Percentiles rank a stretch among this genome's conserved stretches.
These are phyloP conservation scores for Tholera decimalis DNA, from an alignment of 2,888 invertebrate genomes.

Conservation along the genomic window DNA sequence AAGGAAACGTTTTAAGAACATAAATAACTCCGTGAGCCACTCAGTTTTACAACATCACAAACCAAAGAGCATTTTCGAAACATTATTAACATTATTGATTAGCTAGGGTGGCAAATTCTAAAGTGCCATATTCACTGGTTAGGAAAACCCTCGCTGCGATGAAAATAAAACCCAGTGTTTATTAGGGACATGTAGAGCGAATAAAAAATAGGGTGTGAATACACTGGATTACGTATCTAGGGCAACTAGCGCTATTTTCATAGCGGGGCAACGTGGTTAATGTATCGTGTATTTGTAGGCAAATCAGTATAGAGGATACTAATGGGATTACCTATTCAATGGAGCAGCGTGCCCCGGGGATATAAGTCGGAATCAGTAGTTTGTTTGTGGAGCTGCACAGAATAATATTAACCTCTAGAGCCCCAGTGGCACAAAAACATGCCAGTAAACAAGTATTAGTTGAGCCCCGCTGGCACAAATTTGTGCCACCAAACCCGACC, in stretches of 20 bases:
- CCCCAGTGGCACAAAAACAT: too few relatives aligned
- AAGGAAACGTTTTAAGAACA: not conserved
- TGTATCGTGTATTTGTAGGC: conserved; percentile 35
- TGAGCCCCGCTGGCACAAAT: too few relatives aligned
- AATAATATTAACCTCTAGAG: conserved; percentile 37
- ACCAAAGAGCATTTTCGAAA: conserved; percentile 16
- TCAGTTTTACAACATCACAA: conserved; percentile 7
- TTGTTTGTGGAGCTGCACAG: conserved; percentile 36
- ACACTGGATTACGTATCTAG: conserved; percentile 40
- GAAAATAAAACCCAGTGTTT: conserved; percentile 50
- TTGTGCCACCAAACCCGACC: too few relatives aligned
- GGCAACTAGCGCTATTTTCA: conserved; percentile 44
- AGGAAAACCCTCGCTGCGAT: conserved; percentile 33
- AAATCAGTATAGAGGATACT: conserved; percentile 12
- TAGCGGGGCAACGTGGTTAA: conserved; percentile 5
- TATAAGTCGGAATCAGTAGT: conserved; percentile 32
- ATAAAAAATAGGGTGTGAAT: conserved; percentile 44
- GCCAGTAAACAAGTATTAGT: too few relatives aligned
- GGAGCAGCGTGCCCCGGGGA: conserved; percentile 35
- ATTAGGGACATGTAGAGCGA: conserved; percentile 29
- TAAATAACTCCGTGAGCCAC: not conserved
- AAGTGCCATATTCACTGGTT: conserved; percentile 51
- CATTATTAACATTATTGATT: conserved; percentile 45
- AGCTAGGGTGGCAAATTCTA: conserved; percentile 22
- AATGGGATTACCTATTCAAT: conserved; percentile 37